These are phyloP conservation scores for Galleria mellonella DNA, from an alignment of 1,140 invertebrate species.

Conservation along the genomic window DNA sequence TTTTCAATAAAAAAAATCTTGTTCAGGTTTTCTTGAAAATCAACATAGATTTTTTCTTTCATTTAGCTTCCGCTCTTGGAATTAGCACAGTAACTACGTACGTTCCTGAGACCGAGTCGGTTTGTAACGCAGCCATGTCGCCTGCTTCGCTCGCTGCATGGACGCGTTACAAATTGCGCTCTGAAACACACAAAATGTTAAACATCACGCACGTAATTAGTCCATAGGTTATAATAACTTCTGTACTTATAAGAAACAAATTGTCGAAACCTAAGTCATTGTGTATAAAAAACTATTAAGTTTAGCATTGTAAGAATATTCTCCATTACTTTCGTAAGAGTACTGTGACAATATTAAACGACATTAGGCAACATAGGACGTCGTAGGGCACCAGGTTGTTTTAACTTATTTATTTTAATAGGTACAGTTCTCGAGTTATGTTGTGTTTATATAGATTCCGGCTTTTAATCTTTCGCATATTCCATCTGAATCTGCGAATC, in stretches of 20 bases:
- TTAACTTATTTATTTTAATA: constrained; percentile 68
- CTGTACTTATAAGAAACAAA: constrained; percentile 72
- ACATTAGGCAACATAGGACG: constrained; percentile 63
- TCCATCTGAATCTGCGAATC: constrained; percentile 14
- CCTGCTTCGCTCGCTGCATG: constrained; percentile 5
- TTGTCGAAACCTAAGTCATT: constrained; percentile 74
- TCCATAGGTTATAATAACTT: constrained; percentile 64
- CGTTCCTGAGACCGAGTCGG: constrained; percentile 44
- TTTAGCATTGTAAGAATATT: constrained; percentile 67
- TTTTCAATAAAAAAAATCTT: constrained; percentile 54
- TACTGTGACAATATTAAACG: constrained; percentile 62
- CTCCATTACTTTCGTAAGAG: constrained; percentile 66
- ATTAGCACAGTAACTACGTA: constrained; percentile 26
- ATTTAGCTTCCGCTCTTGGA: constrained; percentile 39
- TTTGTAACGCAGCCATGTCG: constrained; percentile 20
- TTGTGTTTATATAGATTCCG: constrained; percentile 18
- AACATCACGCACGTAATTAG: constrained; percentile 62
- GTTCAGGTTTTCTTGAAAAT: constrained; percentile 71
- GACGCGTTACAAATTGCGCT: constrained; percentile 20
- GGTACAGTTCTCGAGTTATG: constrained; percentile 21
- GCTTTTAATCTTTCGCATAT: constrained; percentile 17
- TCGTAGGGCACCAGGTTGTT: constrained; percentile 39
- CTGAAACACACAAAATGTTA: constrained; percentile 28
- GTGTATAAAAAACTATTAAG: constrained; percentile 71
- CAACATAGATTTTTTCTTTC: constrained; percentile 61